phyloP scores from a whole-genome alignment of 37 sponge, comb jelly and placozoan genomes.

The Halisarca cf. caerulea region DNA sequence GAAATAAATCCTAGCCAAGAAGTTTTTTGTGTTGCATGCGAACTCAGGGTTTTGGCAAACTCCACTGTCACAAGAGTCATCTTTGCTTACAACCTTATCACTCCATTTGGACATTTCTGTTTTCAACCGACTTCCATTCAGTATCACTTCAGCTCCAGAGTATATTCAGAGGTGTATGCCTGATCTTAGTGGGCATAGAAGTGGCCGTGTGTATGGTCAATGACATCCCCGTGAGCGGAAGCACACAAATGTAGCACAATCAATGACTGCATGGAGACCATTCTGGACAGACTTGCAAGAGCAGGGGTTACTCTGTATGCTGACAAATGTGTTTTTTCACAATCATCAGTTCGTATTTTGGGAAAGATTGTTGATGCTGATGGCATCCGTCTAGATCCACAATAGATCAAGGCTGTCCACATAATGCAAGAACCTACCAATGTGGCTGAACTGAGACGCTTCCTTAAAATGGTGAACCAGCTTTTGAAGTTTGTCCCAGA shows the following conservation, averaged over 20 bases:
- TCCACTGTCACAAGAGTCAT: not conserved
- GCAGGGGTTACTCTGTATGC: conserved; percentile 35
- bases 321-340: conserved; percentile 34
- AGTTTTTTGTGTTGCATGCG: not conserved
- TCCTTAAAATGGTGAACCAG: conserved; percentile 43
- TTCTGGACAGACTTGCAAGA: not conserved
- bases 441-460: conserved; percentile 22
- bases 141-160: conserved; percentile 47
- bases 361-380: conserved; percentile 30
- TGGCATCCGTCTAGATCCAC: conserved; percentile 20
- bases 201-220: conserved; percentile 49
- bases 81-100: conserved; percentile 21
- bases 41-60: conserved; percentile 50
- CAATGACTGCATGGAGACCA: conserved; percentile 19
- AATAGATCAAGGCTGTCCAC: not conserved
- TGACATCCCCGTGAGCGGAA: conserved; percentile 30
- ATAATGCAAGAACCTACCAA: conserved; percentile 7
- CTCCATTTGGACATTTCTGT: conserved; percentile 31
- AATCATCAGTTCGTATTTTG: conserved; percentile 6
- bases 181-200: no score
- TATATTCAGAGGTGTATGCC: no score
- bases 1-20: not conserved
- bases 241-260: conserved; percentile 42
- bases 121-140: conserved; percentile 30
- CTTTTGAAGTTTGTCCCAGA: conserved; percentile 18